These are phyloP conservation scores for Vimba vimba DNA, from an alignment of 2,113 vertebrate species.

Conservation along the genomic window DNA sequence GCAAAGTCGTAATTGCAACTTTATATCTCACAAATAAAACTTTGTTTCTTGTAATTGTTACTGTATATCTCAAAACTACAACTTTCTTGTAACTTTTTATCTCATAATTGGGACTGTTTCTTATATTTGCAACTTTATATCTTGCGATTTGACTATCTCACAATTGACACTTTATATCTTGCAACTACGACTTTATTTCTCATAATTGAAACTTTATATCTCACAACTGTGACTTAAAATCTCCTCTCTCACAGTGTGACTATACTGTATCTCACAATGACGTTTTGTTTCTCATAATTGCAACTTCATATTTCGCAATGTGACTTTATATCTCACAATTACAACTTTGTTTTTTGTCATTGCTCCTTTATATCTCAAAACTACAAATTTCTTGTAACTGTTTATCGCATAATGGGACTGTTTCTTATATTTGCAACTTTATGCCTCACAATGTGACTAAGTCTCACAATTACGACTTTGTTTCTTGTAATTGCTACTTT, in stretches of 20 bases:
- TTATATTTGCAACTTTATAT: background rate
- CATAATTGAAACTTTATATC: background rate
- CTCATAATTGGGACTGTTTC: background rate
- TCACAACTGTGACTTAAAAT: too few relatives aligned
- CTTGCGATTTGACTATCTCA: background rate
- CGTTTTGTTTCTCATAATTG: too few relatives aligned
- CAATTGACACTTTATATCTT: background rate
- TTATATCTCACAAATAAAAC: background rate
- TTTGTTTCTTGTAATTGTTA: background rate
- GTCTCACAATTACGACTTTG: background rate
- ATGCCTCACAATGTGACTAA: background rate
- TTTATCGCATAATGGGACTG: too few relatives aligned
- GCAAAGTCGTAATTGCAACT: background rate
- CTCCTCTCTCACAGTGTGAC: too few relatives aligned
- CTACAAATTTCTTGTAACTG: too few relatives aligned
- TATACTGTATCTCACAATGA: background rate
- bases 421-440: background rate
- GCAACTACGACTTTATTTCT: background rate
- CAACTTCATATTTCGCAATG: too few relatives aligned
- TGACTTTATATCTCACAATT: background rate
- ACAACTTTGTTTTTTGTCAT: background rate
- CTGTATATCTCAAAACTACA: background rate
- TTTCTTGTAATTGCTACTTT: background rate
- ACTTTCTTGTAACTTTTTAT: background rate
- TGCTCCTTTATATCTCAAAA: background rate